Evolutionary conservation across 1,140 invertebrate genomes (phyloP), one percentile per base, ranked within the genome.

Genomic region (Dinothrombium tinctorium): DNA sequence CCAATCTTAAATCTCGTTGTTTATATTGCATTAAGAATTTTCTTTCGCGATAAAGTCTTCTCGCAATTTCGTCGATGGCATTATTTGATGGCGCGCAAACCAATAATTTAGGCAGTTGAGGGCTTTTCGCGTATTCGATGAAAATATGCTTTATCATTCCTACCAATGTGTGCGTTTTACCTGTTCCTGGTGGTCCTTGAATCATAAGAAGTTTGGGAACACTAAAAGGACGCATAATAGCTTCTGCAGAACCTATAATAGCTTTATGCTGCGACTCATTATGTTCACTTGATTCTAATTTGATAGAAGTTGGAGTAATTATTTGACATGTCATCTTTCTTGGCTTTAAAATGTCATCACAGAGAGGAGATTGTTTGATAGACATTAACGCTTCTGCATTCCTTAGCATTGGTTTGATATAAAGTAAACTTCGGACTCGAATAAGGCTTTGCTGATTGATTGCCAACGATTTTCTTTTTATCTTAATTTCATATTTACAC

Each of bases 11-110:
- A 11, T 7, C 4, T 12, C 43, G 8, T 23, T 59, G 49, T 32
- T 59, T 51, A 12, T 22, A 48, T 40, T 60, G 59, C n/a, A 46
- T 46, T 47, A 41, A 39, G 19, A 32, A 39, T 37, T 31, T 24
- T 59, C 53, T 41, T 63, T 62, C 19, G 64, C 56, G 12, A 59
- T 55, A 5, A 67, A 56, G 33, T 45, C 73, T 62, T 14, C 66
- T 46, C 9, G 70, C 66, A 9, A 82, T 56, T 52, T 72, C 73
- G 59, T 84, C 78, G 14, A 82, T 65, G 2, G 78, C 78, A 5
- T 72, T 72, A 60, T 84, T 83, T 1, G 77, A 81, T 21, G 77
- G 78, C 1, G 79, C 73, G 52, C 74, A 76, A 12, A 84, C 59
- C 11, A 83, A 59, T 33, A 83, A 71, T 37, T 58, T 60, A n/a